Evolutionary conservation across 2,797 vertebrate genomes (phyloP).

Genomic region (Mormyrus proboscirostris): DNA sequence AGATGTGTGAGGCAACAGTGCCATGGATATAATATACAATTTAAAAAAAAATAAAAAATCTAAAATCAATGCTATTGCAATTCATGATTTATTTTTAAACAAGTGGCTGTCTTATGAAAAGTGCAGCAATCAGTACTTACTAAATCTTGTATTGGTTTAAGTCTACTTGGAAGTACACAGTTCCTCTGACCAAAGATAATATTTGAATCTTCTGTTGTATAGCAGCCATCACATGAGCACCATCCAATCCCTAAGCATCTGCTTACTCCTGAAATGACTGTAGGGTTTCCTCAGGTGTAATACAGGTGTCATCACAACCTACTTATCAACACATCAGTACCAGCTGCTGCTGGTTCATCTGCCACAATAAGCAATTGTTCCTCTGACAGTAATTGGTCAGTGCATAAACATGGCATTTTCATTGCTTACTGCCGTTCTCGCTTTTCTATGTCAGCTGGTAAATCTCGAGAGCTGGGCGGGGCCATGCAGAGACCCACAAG

Average conservation of each 20-base stretch:
- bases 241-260: neutral
- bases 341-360: slow-evolving; percentile 50
- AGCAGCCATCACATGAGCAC: slow-evolving; percentile 16
- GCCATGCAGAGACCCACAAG: neutral
- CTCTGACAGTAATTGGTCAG: slow-evolving; percentile 54
- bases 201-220: slow-evolving; percentile 8
- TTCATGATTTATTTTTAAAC: neutral
- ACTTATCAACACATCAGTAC: slow-evolving; percentile 38
- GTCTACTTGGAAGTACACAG: neutral
- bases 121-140: neutral
- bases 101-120: neutral
- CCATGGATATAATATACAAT: neutral
- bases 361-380: slow-evolving; percentile 41
- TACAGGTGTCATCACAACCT: slow-evolving; percentile 38
- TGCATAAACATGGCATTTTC: slow-evolving; percentile 36
- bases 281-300: slow-evolving; percentile 19
- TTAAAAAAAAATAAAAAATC: neutral
- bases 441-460: neutral
- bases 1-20: neutral
- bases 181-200: neutral
- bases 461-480: neutral
- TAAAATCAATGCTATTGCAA: neutral
- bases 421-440: slow-evolving; percentile 22
- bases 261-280: slow-evolving; percentile 6
- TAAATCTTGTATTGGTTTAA: neutral